Evolutionary conservation across 2,113 vertebrate species (phyloP).

Genomic region (Callionymus lyra): DNA sequence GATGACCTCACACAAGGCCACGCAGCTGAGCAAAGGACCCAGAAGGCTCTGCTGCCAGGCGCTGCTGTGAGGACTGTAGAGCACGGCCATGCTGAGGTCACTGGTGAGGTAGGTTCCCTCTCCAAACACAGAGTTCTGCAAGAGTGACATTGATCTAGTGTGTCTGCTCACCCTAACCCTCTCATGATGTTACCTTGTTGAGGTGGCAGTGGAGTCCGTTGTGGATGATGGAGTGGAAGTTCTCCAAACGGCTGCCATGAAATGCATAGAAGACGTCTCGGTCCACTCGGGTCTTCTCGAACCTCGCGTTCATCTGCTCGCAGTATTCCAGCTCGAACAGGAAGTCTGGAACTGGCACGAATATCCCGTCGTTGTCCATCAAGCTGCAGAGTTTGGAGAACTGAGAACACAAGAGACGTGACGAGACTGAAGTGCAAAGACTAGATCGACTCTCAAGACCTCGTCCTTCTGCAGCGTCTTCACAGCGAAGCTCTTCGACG

Average conservation of each 20-base stretch:
- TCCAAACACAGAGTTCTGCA: slow-evolving; percentile 89
- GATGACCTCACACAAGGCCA: slow-evolving; percentile 93
- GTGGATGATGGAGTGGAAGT: slow-evolving; percentile 97
- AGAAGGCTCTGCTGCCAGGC: slow-evolving; percentile 80
- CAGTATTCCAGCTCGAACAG: slow-evolving; percentile 89
- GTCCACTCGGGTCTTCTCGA: slow-evolving; percentile 78
- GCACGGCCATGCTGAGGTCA: slow-evolving; percentile 92
- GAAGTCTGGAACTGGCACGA: slow-evolving; percentile 80
- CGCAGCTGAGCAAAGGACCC: slow-evolving; percentile 85
- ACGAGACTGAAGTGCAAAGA: no score
- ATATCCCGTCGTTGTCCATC: slow-evolving; percentile 66
- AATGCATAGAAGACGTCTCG: slow-evolving; percentile 88
- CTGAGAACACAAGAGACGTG: slow-evolving; percentile 47
- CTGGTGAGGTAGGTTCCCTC: slow-evolving; percentile 97
- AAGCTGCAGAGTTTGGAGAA: slow-evolving; percentile 80
- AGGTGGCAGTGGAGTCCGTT: slow-evolving; percentile 94
- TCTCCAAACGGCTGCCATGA: slow-evolving; percentile 93
- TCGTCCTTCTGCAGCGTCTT: slow-evolving; percentile 82
- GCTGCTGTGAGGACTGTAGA: slow-evolving; percentile 87
- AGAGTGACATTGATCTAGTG: no score
- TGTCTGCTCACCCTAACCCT: no score
- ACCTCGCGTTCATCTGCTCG: slow-evolving; percentile 78
- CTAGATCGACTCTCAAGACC: slow-evolving; percentile 44
- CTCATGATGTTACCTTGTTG: slow-evolving; percentile 86
- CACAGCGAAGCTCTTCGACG: slow-evolving; percentile 81